Base-by-base conservation (phyloP, 2,797 vertebrate genomes). In the Enteromius anoplus region DNA sequence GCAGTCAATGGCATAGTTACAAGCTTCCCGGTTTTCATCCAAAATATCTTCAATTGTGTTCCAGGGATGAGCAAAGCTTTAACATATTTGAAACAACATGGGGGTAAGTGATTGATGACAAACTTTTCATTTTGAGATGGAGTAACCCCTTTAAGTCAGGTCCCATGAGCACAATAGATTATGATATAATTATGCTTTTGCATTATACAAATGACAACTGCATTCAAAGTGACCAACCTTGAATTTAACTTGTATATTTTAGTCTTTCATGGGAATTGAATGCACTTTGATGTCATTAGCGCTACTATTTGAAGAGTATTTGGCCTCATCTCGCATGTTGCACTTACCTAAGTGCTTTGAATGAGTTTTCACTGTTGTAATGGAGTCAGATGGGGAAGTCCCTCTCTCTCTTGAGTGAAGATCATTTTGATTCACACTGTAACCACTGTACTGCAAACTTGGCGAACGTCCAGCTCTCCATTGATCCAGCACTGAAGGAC, bases 351-450 rank as follows among this genome's bases (percentile, higher is more conserved):
- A 69, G 65, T 69, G 40, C 65, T 83, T 70, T 83, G 40, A 77
- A 69, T 70, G 15, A 83, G 53, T 29, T 51, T 71, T 71, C 29
- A 71, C 6, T 83, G 82, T 37, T 78, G 66, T 83, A 78, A 83
- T 64, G 29, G 75, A 83, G 75, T 70, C 75, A 78, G 62, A 83
- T 78, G 75, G 53, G 81, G 75, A 83, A 83, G 66, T 84, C 71
- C n/a, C 64, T 69, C 77, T 80, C 70, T 75, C 86, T 82, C 80
- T 23, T 82, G 78, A 82, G 82, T 84, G 65, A 42, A 76, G 76
- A 88, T 88, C 58, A n/a, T 75, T 84, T 88, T 82, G 75, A 88
- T 84, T 87, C 84, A 87, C 71, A 81, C 85, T 85, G 55, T 85
- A 88, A 88, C 84, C 62, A 65, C 29, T 68, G 49, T 80, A 40